Percentiles rank a stretch among this genome's conserved stretches.
These are phyloP conservation scores for Drosophila murphyi DNA, from an alignment of 1,140 invertebrate species.

Conservation along the genomic window DNA sequence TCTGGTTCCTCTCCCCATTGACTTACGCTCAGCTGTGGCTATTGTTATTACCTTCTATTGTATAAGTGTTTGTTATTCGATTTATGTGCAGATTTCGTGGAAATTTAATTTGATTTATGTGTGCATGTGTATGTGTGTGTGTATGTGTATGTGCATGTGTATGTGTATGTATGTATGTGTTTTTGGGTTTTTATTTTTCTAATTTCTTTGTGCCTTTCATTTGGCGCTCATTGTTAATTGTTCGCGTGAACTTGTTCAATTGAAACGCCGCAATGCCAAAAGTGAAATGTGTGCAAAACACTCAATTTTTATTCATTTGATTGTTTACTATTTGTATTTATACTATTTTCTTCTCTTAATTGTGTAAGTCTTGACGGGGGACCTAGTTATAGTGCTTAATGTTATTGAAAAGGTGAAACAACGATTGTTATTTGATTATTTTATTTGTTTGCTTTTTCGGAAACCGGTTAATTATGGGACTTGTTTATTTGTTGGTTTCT, in stretches of 20 bases:
- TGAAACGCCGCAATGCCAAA: constrained; percentile 79
- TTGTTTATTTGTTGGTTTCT: constrained; percentile 14
- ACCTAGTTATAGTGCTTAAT: constrained; percentile 17
- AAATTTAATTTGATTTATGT: constrained; percentile 47
- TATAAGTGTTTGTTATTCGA: constrained; percentile 47
- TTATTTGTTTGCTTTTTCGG: constrained; percentile 1
- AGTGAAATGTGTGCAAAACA: constrained; percentile 82
- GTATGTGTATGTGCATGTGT: too few species aligned
- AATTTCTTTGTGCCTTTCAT: constrained; percentile 42
- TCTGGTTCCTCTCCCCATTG: background rate
- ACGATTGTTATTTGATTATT: constrained; percentile 12
- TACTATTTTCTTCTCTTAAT: constrained; percentile 30
- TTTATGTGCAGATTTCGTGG: constrained; percentile 55
- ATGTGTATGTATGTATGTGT: too few species aligned
- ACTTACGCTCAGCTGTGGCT: constrained; percentile 25
- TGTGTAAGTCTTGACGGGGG: too few species aligned
- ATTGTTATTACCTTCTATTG: constrained; percentile 43
- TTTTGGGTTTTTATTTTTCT: constrained; percentile 25
- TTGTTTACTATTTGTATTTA: constrained; percentile 27
- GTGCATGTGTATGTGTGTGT: background rate
- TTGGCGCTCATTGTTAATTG: constrained; percentile 76
- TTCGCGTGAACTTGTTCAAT: constrained; percentile 83
- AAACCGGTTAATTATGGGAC: constrained; percentile 37
- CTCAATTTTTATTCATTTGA: constrained; percentile 60
- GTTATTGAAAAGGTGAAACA: constrained; percentile 26